phyloP scores from a whole-genome alignment of 2,888 invertebrate species.

The Mellilla xanthometata region DNA sequence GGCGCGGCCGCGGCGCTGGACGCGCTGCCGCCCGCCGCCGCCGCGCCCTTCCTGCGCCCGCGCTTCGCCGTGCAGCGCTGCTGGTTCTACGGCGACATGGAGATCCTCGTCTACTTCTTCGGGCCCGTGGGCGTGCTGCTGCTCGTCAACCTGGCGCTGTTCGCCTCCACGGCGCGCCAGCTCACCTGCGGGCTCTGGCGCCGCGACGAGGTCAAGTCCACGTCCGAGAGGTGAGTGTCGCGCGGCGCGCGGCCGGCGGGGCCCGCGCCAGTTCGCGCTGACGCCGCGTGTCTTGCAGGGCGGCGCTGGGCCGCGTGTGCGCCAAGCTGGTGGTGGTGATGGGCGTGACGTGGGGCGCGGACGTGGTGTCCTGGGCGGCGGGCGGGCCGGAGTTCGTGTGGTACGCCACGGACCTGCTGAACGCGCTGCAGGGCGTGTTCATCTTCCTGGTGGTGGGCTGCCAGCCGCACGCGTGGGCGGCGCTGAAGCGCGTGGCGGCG shows the following conservation, averaged over 20 bases:
- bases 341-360: constrained; percentile 85
- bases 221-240: constrained; percentile 74
- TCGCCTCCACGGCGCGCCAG: constrained; percentile 91
- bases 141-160: constrained; percentile 89
- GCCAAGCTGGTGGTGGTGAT: constrained; percentile 90
- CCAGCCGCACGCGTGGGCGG: constrained; percentile 89
- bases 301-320: constrained; percentile 91
- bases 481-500: constrained; percentile 58
- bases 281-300: constrained; percentile 60
- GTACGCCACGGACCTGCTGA: constrained; percentile 93
- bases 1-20: constrained; percentile 89
- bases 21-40: constrained; percentile 80
- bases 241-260: too few species aligned
- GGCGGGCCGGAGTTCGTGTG: constrained; percentile 91
- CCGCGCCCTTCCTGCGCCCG: constrained; percentile 85
- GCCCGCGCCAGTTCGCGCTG: too few species aligned
- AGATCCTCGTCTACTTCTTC: constrained; percentile 92
- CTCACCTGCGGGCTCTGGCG: constrained; percentile 94
- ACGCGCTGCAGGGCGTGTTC: constrained; percentile 93
- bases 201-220: constrained; percentile 93
- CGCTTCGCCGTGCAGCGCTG: constrained; percentile 90
- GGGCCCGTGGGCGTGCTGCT: constrained; percentile 92
- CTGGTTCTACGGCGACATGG: constrained; percentile 93
- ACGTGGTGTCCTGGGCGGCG: constrained; percentile 91
- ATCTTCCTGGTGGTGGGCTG: constrained; percentile 95